These are phyloP conservation scores for Arctia plantaginis DNA, from an alignment of 2,888 invertebrate genomes.

Conservation along the genomic window DNA sequence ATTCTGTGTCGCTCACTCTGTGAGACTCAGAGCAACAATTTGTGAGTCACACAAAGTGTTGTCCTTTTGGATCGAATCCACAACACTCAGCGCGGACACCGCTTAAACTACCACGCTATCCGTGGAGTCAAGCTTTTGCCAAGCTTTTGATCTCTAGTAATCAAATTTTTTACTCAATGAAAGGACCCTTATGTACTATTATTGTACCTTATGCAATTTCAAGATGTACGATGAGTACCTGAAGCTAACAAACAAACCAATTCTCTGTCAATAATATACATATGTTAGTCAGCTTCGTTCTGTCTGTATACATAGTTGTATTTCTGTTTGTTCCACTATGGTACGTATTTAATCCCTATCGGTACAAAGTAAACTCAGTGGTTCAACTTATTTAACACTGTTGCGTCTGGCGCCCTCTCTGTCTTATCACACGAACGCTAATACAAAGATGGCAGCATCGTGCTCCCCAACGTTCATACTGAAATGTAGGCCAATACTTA, in stretches of 20 bases:
- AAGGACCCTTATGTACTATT: too few relatives aligned
- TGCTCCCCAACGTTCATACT: constrained; percentile 19
- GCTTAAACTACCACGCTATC: too few relatives aligned
- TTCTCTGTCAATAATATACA: not conserved
- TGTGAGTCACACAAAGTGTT: too few relatives aligned
- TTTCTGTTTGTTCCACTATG: not conserved
- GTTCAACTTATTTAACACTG: constrained; percentile 39
- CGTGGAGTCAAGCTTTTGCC: too few relatives aligned
- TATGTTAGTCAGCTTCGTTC: not conserved
- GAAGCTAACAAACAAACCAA: not conserved
- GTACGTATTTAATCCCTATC: constrained; percentile 29
- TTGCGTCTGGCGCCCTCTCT: constrained; percentile 40
- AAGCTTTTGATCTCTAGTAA: too few relatives aligned
- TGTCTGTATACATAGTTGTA: not conserved
- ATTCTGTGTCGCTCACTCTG: too few relatives aligned
- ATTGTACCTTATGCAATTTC: not conserved
- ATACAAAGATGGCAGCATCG: constrained; percentile 48
- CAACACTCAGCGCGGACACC: too few relatives aligned
- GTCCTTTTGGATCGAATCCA: too few relatives aligned
- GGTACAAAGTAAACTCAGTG: constrained; percentile 42
- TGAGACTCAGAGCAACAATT: too few relatives aligned
- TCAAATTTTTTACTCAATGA: too few relatives aligned
- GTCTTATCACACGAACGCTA: constrained; percentile 31
- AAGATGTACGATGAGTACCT: not conserved
- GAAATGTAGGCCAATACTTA: constrained; percentile 33